phyloP scores from a whole-genome alignment of 2,797 vertebrate genomes.

The Chelonia mydas region DNA sequence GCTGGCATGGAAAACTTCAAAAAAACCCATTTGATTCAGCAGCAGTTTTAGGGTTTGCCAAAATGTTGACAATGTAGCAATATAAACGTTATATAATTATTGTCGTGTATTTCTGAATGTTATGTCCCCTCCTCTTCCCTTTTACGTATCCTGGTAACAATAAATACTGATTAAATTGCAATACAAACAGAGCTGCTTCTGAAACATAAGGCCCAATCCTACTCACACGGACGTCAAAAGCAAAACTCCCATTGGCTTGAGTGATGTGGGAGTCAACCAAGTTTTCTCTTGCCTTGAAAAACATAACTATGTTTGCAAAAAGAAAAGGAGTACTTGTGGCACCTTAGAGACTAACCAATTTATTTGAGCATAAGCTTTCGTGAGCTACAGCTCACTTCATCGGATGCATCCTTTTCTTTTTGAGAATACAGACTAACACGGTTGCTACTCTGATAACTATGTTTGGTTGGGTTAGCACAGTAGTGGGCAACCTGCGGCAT shows the following conservation, averaged over 20 bases:
- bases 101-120: too few relatives aligned
- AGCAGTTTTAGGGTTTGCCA: not conserved
- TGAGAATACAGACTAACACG: too few relatives aligned
- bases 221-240: not conserved
- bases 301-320: accelerated
- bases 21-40: not conserved
- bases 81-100: not conserved
- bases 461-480: not conserved
- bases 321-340: too few relatives aligned
- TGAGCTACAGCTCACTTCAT: too few relatives aligned
- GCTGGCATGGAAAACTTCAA: not conserved
- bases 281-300: not conserved
- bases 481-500: too few relatives aligned
- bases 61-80: not conserved
- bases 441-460: accelerated
- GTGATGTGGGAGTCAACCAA: not conserved
- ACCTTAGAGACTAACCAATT: too few relatives aligned
- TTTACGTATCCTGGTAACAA: not conserved
- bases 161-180: accelerated
- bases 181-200: not conserved
- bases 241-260: not conserved
- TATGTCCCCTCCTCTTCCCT: not conserved
- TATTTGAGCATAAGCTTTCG: too few relatives aligned
- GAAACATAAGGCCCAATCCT: not conserved
- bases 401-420: too few relatives aligned